Percentiles rank a stretch among this genome's conserved stretches.
Evolutionary conservation across 1,140 invertebrate genomes (phyloP).

Genomic region (Drosophila setifemur): DNA sequence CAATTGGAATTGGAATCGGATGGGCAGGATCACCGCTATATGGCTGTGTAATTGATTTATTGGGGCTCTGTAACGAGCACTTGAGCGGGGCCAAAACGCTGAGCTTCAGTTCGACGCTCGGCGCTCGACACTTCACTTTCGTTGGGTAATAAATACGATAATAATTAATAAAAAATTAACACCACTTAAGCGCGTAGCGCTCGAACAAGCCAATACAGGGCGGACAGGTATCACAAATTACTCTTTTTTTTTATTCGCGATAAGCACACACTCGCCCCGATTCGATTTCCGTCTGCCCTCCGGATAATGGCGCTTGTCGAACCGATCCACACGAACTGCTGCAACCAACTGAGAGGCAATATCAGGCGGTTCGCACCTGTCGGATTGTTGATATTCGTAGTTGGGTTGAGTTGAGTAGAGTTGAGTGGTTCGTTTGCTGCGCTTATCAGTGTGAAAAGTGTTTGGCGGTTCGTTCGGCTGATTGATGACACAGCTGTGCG

Average conservation of each 20-base stretch:
- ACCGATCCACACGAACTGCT: slow-evolving; percentile 45
- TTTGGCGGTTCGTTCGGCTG: slow-evolving; percentile 10
- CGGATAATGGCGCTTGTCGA: too few relatives aligned
- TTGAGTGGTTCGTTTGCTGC: not conserved
- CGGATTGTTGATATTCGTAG: slow-evolving; percentile 27
- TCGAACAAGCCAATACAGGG: slow-evolving; percentile 67
- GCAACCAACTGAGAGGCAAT: slow-evolving; percentile 53
- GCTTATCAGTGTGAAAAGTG: slow-evolving; percentile 36
- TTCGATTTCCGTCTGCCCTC: slow-evolving; percentile 7
- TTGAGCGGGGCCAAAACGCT: slow-evolving; percentile 34
- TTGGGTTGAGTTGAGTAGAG: not conserved
- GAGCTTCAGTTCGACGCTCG: too few relatives aligned
- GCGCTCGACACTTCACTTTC: slow-evolving; percentile 62
- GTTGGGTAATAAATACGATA: slow-evolving; percentile 70
- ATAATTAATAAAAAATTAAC: slow-evolving; percentile 80
- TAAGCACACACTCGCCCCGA: slow-evolving; percentile 57
- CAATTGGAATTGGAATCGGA: not conserved
- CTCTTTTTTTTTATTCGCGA: slow-evolving; percentile 61
- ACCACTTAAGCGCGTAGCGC: slow-evolving; percentile 72
- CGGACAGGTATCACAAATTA: slow-evolving; percentile 80
- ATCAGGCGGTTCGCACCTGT: slow-evolving; percentile 34
- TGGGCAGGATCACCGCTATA: slow-evolving; percentile 19
- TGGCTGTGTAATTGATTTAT: slow-evolving; percentile 51
- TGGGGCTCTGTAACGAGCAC: slow-evolving; percentile 27
- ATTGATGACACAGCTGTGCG: slow-evolving; percentile 13